These are phyloP conservation scores for Mesocricetus auratus DNA, from an alignment of 2,113 vertebrate genomes.

Conservation along the genomic window DNA sequence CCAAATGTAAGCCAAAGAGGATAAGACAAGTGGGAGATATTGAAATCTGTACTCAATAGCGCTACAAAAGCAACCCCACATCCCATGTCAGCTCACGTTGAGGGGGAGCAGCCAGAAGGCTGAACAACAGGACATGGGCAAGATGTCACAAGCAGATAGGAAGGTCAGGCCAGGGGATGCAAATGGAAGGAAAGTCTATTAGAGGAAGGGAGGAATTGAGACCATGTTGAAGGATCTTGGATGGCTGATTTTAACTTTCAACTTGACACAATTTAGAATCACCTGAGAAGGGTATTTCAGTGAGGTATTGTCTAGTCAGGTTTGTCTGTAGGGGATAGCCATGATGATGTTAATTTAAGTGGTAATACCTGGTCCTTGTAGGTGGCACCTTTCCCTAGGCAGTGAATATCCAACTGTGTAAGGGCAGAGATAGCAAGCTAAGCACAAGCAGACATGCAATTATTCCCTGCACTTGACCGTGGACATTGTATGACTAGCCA, in stretches of 20 bases:
- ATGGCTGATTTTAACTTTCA: not conserved
- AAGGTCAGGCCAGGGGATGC: rapidly evolving
- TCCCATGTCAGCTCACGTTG: rapidly evolving
- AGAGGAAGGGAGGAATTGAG: not conserved
- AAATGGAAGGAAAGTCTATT: not conserved
- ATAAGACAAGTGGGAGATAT: no score
- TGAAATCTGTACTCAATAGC: not conserved
- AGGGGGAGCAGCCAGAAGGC: no score
- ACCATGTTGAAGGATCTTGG: not conserved
- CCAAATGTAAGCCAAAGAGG: not conserved
- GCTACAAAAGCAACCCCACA: no score
- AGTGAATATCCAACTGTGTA: not conserved
- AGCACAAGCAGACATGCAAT: no score
- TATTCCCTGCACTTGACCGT: not conserved
- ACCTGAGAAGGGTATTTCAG: not conserved
- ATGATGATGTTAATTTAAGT: not conserved
- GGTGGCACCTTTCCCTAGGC: not conserved
- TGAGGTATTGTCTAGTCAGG: not conserved
- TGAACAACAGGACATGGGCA: not conserved
- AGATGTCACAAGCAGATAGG: not conserved
- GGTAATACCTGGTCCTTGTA: no score
- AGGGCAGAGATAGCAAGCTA: not conserved
- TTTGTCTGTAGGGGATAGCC: not conserved
- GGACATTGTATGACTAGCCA: no score
- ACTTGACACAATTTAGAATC: not conserved